A percentile compares a stretch with the other conserved stretches of the same genome.
phyloP scores from a whole-genome alignment of 2,797 vertebrate genomes.

The Emys orbicularis region DNA sequence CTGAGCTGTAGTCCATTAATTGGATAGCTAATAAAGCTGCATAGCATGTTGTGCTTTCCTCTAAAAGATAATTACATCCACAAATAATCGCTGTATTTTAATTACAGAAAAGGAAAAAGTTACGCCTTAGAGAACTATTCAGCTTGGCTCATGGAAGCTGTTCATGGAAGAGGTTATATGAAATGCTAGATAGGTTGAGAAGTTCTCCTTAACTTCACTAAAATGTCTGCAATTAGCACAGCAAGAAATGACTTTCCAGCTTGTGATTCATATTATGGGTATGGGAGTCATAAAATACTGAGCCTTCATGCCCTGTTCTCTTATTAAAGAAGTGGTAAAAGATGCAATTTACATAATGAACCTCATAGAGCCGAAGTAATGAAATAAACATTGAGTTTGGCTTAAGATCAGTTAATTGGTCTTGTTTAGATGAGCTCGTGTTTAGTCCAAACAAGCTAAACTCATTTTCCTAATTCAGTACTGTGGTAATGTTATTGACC shows the following conservation, averaged over 20 bases:
- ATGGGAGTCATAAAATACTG: constrained; percentile 47
- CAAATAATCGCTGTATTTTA: neutral
- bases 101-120: neutral
- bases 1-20: neutral
- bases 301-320: constrained; percentile 41
- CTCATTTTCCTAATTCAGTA: constrained; percentile 30
- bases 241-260: constrained; percentile 12
- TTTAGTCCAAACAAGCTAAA: constrained; percentile 48
- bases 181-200: neutral
- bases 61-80: neutral
- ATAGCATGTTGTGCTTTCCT: neutral
- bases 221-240: neutral
- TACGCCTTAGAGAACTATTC: neutral
- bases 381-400: constrained; percentile 74
- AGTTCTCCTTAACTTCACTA: neutral
- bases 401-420: constrained; percentile 68
- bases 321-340: constrained; percentile 75
- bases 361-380: constrained; percentile 70
- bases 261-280: constrained; percentile 38
- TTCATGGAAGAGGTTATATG: neutral
- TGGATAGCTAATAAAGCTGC: neutral
- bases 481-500: constrained; percentile 18
- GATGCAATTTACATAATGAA: constrained; percentile 67
- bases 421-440: constrained; percentile 56
- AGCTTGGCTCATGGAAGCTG: neutral